phyloP scores from a whole-genome alignment of 2,113 vertebrate genomes.

The Ctenomys sociabilis region DNA sequence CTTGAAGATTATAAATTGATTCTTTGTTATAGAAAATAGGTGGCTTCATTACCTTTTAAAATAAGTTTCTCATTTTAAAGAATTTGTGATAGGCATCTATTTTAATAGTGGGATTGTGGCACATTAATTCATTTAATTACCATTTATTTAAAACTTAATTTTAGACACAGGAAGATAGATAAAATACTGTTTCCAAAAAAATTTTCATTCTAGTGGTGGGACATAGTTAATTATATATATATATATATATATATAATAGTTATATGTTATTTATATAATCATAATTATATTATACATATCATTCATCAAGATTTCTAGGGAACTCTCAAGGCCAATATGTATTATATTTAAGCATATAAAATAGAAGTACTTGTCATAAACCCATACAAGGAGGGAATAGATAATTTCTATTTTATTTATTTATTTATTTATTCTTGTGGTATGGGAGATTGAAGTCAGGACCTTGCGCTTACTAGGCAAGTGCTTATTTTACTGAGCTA shows the following conservation, averaged over 20 bases:
- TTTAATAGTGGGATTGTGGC: background rate
- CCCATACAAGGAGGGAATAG: background rate
- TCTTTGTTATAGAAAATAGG: background rate
- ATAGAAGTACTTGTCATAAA: background rate
- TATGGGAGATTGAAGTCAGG: too few species aligned
- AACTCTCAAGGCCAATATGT: background rate
- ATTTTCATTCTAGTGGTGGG: background rate
- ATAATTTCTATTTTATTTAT: background rate
- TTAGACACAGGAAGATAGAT: background rate
- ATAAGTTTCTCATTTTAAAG: background rate
- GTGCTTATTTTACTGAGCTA: too few species aligned
- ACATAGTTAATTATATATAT: background rate
- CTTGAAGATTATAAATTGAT: background rate
- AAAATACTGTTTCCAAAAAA: background rate
- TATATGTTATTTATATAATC: background rate
- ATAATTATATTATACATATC: background rate
- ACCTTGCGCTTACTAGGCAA: too few species aligned
- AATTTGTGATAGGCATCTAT: background rate
- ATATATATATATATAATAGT: background rate
- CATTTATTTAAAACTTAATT: constrained; percentile 2
- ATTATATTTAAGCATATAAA: background rate
- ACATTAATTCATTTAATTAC: background rate
- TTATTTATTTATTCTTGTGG: too few species aligned
- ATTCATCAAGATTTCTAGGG: background rate
- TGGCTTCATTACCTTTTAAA: background rate